Conservation (phyloP, 2,113 vertebrate species). For the Lamprotornis superbus region DNA sequence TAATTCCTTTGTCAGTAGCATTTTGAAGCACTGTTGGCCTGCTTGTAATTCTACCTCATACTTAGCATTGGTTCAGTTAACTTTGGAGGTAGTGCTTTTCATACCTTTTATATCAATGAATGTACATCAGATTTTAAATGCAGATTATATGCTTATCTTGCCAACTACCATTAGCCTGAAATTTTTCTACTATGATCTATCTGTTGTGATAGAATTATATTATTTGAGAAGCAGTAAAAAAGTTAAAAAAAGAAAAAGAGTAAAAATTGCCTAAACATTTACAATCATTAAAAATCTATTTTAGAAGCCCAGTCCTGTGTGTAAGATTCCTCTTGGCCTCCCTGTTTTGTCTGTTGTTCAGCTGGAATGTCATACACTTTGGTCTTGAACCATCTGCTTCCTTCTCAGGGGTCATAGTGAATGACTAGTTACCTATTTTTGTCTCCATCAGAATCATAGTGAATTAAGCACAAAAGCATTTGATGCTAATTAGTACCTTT, state of each 20-base stretch:
- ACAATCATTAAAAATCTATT: neutral
- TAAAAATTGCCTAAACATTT: neutral
- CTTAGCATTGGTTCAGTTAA: slow-evolving; percentile 7
- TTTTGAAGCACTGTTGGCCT: neutral
- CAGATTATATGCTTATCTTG: slow-evolving; percentile 31
- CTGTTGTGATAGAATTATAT: neutral
- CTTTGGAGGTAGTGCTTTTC: neutral
- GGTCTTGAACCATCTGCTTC: neutral
- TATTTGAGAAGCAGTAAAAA: neutral
- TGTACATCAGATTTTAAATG: neutral
- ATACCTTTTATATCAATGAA: slow-evolving; percentile 6
- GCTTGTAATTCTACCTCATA: neutral
- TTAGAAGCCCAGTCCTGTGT: neutral
- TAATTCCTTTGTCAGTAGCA: neutral
- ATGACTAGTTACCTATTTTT: neutral
- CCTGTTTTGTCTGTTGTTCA: neutral
- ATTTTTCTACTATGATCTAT: neutral
- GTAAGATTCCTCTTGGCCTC: neutral
- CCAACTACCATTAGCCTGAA: neutral
- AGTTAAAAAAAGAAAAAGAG: neutral
- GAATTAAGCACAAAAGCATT: neutral
- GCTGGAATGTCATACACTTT: neutral
- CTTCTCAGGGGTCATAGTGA: neutral
- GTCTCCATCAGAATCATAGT: neutral
- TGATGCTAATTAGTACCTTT: slow-evolving; percentile 23